Base-by-base conservation (phyloP, 2,888 invertebrate genomes). In the Chromoteleia sp. region DNA sequence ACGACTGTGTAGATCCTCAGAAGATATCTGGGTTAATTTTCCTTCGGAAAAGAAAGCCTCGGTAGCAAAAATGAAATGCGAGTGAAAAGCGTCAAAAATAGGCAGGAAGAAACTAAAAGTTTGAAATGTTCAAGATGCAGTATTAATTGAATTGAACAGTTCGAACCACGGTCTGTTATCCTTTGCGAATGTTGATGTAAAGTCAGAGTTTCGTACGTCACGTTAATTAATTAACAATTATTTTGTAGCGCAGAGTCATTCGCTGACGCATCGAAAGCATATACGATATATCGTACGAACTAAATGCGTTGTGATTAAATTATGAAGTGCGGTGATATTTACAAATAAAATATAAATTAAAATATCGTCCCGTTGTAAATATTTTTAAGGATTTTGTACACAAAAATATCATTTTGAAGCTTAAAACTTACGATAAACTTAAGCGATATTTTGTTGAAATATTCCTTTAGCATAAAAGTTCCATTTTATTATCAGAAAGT, bases 21-120 rank as follows among this genome's bases (percentile, higher is more conserved):
- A 25, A 67, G 52, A 52, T 67, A 67, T 67, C 67, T 52, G 5
- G 67, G 39, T 67, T 65, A 65, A 65, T 65, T 65, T 65, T 39
- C 25, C 50, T 65, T 21, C 50, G 50, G 10, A 33, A 65, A 63
- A 43, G 12, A 33, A 50, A 50, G 19, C 5, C 65, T 45, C 15
- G 29, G 12, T 48, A 12, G 14, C 12, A 50, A 50, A 65, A 36
- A 50, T 50, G 50, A 65, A 65, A 50, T 21, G 33, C 50, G 14
- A 65, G 17, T 50, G 39, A 30, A 39, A 50, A 67, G 41, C 2
- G 39, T 39, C 25, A 25, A 63, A 65, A 50, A 50, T 7, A 21
- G 8, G 29, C 45, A 45, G 10, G 10, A 45, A 61, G 30, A 61
- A 45, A 61, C 30, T 45, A 19, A 45, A n/a, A n/a, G n/a, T n/a